phyloP scores from a whole-genome alignment of 2,888 invertebrate species.

The Parascotia fuliginaria region DNA sequence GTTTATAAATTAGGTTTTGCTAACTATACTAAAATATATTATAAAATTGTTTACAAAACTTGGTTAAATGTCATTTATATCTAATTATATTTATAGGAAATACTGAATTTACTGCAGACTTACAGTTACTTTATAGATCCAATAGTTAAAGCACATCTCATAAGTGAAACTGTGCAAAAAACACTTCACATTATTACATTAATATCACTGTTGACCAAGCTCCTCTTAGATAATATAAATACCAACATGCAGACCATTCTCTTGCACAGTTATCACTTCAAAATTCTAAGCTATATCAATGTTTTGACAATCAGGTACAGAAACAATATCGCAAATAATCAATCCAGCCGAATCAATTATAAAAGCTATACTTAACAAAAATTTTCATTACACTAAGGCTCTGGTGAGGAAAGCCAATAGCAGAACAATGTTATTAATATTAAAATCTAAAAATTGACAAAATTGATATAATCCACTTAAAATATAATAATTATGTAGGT shows the following conservation, averaged over 20 bases:
- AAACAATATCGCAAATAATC: conserved; percentile 45
- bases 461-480: conserved; percentile 85
- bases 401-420: conserved; percentile 58
- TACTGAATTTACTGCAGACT: conserved; percentile 75
- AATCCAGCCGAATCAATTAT: conserved; percentile 28
- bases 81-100: conserved; percentile 78
- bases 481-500: conserved; percentile 56
- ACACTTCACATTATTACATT: conserved; percentile 64
- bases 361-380: conserved; percentile 30
- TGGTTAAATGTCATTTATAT: conserved; percentile 69
- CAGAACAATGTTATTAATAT: conserved; percentile 66
- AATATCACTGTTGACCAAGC: conserved; percentile 78
- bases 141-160: conserved; percentile 67
- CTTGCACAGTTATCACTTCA: conserved; percentile 77
- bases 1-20: conserved; percentile 72
- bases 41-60: conserved; percentile 79
- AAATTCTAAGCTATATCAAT: conserved; percentile 54
- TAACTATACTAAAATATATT: conserved; percentile 79
- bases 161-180: conserved; percentile 78
- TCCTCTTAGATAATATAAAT: conserved; percentile 61
- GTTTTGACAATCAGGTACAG: conserved; percentile 46
- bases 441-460: conserved; percentile 85
- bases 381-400: conserved; percentile 36
- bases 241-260: conserved; percentile 62
- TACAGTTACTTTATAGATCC: conserved; percentile 63